Evolutionary conservation across 2,797 vertebrate species (phyloP), one percentile per base, ranked within the genome.

Genomic region (Bovichtus diacanthus): DNA sequence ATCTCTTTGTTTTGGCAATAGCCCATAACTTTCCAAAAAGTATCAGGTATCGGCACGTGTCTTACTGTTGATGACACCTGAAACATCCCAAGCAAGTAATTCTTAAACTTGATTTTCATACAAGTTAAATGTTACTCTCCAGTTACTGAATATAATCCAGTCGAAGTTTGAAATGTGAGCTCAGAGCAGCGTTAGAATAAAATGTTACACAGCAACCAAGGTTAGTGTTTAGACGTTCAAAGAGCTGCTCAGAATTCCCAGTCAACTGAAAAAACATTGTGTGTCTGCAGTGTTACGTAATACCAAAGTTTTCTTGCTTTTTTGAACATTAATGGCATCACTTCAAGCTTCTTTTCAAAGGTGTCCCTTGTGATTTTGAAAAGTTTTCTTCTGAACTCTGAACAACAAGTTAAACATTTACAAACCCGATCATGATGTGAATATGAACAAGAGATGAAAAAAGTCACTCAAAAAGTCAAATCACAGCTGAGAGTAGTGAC

Each of bases 1-100:
- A 21, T 46, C 44, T 1, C 13, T 66, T 18, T 81, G 62, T 77
- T 87, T 51, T 77, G 76, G 59, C 65, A 80, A 80, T 36, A 75
- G 1, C 13, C 18, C 50, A 10, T 31, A 47, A 59, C 36, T 79
- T 84, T 84, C 67, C 59, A 72, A 54, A 43, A 78, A 47, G 70
- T 55, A 19, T 83, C 75, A 81, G 69, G 62, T 77, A n/a, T 74
- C 54, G 0, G 19, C 49, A 6, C 8, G 0, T 11, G 25, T 43
- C 43, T 15, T 36, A 2, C 60, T 51, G 18, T 15, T 15, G 10
- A 25, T 15, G 53, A 53, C 61, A 63, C 31, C 64, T 53, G 49
- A 34, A 58, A 78, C 25, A 62, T 43, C 2, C 16, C 4, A 2
- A 23, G 27, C 36, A 31, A 64, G n/a, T 54, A 27, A 47, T n/a